Percentiles rank a stretch among this genome's conserved stretches.
phyloP scores from a whole-genome alignment of 1,140 invertebrate species.

The Chymomyza costata region DNA sequence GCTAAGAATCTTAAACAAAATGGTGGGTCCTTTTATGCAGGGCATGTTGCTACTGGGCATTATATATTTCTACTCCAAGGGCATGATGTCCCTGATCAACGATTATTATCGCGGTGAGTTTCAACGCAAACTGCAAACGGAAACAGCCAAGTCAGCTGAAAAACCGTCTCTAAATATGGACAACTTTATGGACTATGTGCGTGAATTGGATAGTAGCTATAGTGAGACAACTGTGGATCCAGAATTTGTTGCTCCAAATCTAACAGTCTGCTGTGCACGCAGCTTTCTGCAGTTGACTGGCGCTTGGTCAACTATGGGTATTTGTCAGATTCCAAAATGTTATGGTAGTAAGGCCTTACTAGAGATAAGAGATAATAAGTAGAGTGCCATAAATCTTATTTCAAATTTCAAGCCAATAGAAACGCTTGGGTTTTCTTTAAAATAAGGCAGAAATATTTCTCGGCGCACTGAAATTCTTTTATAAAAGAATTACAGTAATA shows the following conservation, averaged over 20 bases:
- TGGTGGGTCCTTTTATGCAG: constrained; percentile 71
- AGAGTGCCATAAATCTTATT: too few relatives aligned
- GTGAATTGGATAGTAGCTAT: constrained; percentile 34
- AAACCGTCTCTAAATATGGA: constrained; percentile 47
- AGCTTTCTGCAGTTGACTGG: constrained; percentile 22
- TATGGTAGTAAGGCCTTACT: too few relatives aligned
- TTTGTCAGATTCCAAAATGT: constrained; percentile 35
- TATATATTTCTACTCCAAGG: constrained; percentile 63
- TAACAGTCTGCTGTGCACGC: constrained; percentile 18
- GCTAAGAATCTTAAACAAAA: constrained; percentile 18
- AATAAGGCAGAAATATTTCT: too few relatives aligned
- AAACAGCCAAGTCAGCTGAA: constrained; percentile 2
- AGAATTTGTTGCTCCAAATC: constrained; percentile 3
- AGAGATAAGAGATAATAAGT: too few relatives aligned
- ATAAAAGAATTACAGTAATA: too few relatives aligned
- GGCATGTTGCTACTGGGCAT: constrained; percentile 65
- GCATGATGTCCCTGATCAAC: constrained; percentile 62
- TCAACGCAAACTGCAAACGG: constrained; percentile 49
- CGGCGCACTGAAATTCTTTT: too few relatives aligned
- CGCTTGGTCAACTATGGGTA: constrained; percentile 9
- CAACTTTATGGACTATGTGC: constrained; percentile 66
- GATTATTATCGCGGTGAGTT: constrained; percentile 73
- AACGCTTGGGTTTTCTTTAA: too few relatives aligned
- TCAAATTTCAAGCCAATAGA: too few relatives aligned
- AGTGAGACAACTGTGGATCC: background rate